Evolutionary conservation across 2,113 vertebrate species (phyloP).

Genomic region (Labrus mixtus): DNA sequence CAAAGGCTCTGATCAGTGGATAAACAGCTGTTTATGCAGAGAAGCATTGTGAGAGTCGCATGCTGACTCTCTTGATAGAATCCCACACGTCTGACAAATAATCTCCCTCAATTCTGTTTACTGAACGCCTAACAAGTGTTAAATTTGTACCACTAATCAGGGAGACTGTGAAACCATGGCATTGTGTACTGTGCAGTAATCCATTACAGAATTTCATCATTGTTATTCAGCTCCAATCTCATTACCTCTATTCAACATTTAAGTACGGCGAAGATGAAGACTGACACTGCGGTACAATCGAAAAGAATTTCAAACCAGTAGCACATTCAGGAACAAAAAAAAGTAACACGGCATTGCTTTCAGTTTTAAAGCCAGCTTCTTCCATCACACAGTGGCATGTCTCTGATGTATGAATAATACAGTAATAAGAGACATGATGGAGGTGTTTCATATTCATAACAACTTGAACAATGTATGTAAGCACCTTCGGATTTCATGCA

Average conservation of each 20-base stretch:
- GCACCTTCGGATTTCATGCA: slow-evolving; percentile 74
- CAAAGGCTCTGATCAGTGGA: slow-evolving; percentile 34
- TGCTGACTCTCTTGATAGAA: slow-evolving; percentile 54
- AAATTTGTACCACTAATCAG: slow-evolving; percentile 79
- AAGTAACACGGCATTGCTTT: slow-evolving; percentile 49
- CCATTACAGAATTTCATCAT: slow-evolving; percentile 70
- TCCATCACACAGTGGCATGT: slow-evolving; percentile 53
- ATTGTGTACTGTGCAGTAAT: slow-evolving; percentile 73
- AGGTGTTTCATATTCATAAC: slow-evolving; percentile 75
- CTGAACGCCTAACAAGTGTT: slow-evolving; percentile 76
- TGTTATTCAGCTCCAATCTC: slow-evolving; percentile 76
- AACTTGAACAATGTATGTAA: slow-evolving; percentile 67
- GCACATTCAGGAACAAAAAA: not conserved
- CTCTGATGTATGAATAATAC: slow-evolving; percentile 74
- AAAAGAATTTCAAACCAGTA: slow-evolving; percentile 48
- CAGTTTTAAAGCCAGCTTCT: slow-evolving; percentile 56
- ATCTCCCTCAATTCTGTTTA: slow-evolving; percentile 68
- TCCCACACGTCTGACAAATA: slow-evolving; percentile 59
- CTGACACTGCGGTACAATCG: slow-evolving; percentile 47
- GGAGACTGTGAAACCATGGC: slow-evolving; percentile 67
- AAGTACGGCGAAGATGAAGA: slow-evolving; percentile 59
- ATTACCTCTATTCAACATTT: slow-evolving; percentile 76
- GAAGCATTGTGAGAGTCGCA: slow-evolving; percentile 30
- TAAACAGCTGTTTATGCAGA: slow-evolving; percentile 10
- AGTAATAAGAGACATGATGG: slow-evolving; percentile 60